Conservation (phyloP, 2,888 invertebrate genomes). For the Eumerus sabulonum region DNA sequence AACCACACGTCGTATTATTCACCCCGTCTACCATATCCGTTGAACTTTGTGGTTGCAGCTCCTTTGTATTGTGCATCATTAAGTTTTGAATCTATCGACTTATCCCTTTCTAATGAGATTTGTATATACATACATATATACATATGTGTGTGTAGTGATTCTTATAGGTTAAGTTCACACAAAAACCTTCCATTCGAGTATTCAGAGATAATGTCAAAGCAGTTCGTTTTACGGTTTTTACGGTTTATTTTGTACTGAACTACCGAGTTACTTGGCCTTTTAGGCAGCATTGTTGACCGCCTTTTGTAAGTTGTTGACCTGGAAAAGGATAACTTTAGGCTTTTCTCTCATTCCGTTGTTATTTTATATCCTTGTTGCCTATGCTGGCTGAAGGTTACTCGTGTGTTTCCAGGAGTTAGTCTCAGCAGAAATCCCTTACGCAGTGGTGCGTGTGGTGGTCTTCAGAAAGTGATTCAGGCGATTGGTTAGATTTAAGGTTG, state of each 20-base stretch:
- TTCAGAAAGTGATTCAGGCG: conserved; percentile 38
- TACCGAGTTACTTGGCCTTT: conserved; percentile 44
- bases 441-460: conserved; percentile 33
- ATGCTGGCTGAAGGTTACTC: conserved; percentile 12
- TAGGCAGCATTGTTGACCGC: conserved; percentile 38
- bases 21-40: conserved; percentile 11
- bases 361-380: conserved; percentile 14
- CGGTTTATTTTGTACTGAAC: background rate
- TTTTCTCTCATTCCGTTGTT: background rate
- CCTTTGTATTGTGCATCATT: conserved; percentile 51
- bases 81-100: conserved; percentile 61
- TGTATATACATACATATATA: conserved; percentile 27
- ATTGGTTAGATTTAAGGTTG: conserved; percentile 41
- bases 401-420: conserved; percentile 1
- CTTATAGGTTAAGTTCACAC: background rate
- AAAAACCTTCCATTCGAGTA: conserved; percentile 45
- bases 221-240: conserved; percentile 28
- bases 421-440: conserved; percentile 34
- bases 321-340: conserved; percentile 55
- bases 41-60: conserved; percentile 31
- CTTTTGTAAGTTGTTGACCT: conserved; percentile 63
- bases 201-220: conserved; percentile 57
- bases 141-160: background rate
- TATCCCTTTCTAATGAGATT: conserved; percentile 63
- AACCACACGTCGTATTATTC: background rate